Evolutionary conservation across 2,113 vertebrate species (phyloP), one percentile per base, ranked within the genome.

Genomic region (Axis porcinus): DNA sequence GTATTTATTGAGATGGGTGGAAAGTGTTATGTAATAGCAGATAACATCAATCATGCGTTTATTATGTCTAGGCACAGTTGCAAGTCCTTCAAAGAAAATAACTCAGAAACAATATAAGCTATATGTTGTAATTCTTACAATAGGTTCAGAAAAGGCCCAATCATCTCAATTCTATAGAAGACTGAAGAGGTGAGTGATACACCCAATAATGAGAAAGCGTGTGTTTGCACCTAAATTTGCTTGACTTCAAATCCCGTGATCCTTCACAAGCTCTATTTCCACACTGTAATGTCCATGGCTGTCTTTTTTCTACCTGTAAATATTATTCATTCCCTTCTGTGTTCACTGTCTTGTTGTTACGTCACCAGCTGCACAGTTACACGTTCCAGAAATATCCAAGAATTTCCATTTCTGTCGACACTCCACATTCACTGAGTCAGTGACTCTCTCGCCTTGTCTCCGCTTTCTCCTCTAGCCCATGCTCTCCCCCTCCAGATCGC

Each of bases 381-480:
- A 21, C 4, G n/a, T n/a, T 21, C 86, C 55, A 57, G 50, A 81
- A 55, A 21, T 5, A 40, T n/a, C 15, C 50, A 16, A 2, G 70
- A 21, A 28, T 13, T 40, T 43, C 58, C 16, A 8, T 28, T 58
- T 94, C 17, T 40, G 0, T 13, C 6, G 25, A 8, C 33, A 40
- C 25, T 43, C 3, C 58, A 13, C 30, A 3, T 17, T 47, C 28
- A 13, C 11, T 30, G 25, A n/a, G 54, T 62, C 11, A 0, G 21
- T 7, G 2, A 7, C 19, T 9, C 33, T 6, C 10, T 2, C 2
- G 0, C 6, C 3, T 25, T 4, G 1, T 6, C 45, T 67, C 50
- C 74, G 25, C 3, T 9, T 2, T 14, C 3, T 40, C 60, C 25
- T 17, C 5, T 45, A 14, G 9, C 21, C 57, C 11, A 1, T 3